These are phyloP conservation scores for Macrochelys suwanniensis DNA, from an alignment of 2,797 vertebrate genomes.

Conservation along the genomic window DNA sequence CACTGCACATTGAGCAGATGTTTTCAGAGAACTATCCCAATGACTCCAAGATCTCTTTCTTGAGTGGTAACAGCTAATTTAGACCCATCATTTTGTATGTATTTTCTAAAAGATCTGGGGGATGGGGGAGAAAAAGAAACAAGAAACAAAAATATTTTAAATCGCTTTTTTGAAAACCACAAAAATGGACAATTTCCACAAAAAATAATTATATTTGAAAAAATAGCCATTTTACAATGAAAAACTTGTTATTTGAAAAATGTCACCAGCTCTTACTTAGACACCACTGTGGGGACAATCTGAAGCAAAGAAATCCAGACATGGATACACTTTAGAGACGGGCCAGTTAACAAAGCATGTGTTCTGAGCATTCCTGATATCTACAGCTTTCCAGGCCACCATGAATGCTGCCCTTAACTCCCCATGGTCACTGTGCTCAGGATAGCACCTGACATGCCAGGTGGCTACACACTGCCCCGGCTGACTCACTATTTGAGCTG, in stretches of 20 bases:
- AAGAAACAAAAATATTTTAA: fast-evolving
- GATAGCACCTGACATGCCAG: neutral
- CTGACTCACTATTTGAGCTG: neutral
- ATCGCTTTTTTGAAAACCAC: neutral
- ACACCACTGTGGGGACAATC: neutral
- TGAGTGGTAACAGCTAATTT: neutral
- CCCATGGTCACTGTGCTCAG: neutral
- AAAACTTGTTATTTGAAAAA: fast-evolving
- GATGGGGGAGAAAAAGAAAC: neutral
- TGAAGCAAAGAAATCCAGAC: neutral
- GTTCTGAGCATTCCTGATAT: neutral
- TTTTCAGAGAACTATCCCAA: neutral
- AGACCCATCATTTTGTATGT: neutral
- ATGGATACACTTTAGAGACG: neutral
- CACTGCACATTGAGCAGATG: neutral
- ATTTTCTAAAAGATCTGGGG: neutral
- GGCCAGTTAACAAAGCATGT: neutral
- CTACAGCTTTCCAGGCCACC: too few species aligned
- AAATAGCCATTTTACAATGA: neutral
- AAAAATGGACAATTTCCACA: fast-evolving
- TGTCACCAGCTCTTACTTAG: neutral
- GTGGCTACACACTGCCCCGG: neutral
- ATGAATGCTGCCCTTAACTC: neutral
- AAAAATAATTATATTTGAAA: fast-evolving
- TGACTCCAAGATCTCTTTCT: neutral